phyloP scores from a whole-genome alignment of 2,113 vertebrate genomes.

The Sinocyclocheilus maitianheensis region DNA sequence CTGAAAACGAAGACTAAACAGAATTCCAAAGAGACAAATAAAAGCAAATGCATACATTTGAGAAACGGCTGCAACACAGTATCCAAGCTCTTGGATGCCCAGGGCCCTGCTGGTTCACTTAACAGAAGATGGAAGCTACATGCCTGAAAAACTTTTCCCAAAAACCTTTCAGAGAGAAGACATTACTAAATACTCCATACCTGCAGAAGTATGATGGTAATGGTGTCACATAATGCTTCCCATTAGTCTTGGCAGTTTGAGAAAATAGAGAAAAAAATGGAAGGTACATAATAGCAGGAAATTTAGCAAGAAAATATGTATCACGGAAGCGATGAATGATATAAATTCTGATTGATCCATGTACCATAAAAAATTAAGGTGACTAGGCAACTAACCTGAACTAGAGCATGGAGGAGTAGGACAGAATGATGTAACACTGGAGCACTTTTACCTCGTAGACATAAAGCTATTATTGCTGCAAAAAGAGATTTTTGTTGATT shows the following conservation, averaged over 20 bases:
- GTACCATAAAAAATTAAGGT: not conserved
- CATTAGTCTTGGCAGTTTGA: not conserved
- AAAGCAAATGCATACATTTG: not conserved
- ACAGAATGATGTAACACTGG: not conserved
- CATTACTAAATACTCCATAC: not conserved
- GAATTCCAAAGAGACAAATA: not conserved
- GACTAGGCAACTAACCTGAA: not conserved
- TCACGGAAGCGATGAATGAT: too few relatives aligned
- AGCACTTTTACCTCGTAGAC: not conserved
- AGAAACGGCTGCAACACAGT: not conserved
- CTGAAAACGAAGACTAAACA: constrained; percentile 5
- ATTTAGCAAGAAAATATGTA: not conserved
- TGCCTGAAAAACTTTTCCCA: not conserved
- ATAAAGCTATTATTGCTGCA: not conserved
- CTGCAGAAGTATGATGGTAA: not conserved
- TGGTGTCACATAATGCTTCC: not conserved
- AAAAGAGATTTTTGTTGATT: not conserved
- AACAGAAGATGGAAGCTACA: not conserved
- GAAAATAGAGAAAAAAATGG: not conserved
- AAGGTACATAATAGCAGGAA: not conserved
- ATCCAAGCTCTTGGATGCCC: not conserved
- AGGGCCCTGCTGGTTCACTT: not conserved
- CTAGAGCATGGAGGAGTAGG: not conserved
- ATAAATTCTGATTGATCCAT: too few relatives aligned
- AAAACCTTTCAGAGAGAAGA: not conserved